Conservation (phyloP, 2,113 vertebrate genomes). For the Ctenodactylus gundi region DNA sequence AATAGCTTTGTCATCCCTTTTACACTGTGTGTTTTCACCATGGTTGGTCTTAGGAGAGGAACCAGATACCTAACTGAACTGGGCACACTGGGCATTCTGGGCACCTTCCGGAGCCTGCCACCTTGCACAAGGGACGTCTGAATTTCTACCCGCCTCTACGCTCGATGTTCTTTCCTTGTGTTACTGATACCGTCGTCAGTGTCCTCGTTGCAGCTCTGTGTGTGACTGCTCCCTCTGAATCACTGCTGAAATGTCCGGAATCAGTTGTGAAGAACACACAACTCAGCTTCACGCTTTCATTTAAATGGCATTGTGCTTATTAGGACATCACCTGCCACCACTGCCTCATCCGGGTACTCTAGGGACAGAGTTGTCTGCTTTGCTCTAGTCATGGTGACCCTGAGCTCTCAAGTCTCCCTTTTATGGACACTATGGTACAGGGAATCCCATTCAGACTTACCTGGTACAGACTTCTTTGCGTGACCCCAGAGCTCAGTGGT, state of each 20-base stretch:
- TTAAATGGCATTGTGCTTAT: not conserved
- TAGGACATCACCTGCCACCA: not conserved
- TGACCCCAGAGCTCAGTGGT: no score
- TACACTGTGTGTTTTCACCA: not conserved
- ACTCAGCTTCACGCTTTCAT: not conserved
- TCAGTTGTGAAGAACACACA: not conserved
- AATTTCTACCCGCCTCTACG: not conserved
- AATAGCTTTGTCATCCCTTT: not conserved
- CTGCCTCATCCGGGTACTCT: rapidly evolving
- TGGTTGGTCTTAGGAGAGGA: not conserved
- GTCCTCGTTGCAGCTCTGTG: no score
- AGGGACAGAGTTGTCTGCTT: not conserved
- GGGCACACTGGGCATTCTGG: no score
- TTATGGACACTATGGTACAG: not conserved
- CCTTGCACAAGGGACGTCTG: rapidly evolving
- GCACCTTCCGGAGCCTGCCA: no score
- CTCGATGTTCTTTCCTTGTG: not conserved
- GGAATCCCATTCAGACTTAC: rapidly evolving
- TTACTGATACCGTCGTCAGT: not conserved
- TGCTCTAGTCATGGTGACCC: not conserved
- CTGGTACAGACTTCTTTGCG: rapidly evolving
- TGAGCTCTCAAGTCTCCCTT: not conserved
- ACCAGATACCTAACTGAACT: not conserved
- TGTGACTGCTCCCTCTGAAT: not conserved
- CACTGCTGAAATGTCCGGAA: rapidly evolving